Base-by-base conservation (phyloP, 1,140 invertebrate genomes). In the Samia ricini region DNA sequence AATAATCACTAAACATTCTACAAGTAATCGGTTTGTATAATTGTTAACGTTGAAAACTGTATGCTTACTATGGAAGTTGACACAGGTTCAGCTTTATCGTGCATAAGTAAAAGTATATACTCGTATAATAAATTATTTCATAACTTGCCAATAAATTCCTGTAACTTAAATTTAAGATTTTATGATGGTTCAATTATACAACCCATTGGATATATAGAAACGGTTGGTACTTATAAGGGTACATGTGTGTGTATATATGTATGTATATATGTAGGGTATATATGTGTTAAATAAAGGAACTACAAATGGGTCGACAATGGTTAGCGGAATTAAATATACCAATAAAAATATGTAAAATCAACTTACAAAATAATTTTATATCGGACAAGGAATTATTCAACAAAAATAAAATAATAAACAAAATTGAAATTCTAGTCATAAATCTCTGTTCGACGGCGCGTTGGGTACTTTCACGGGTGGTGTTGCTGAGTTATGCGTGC, bases 301-400 rank as follows among this genome's bases (percentile, higher is more conserved):
- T 15, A 63, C 63, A 3, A 55, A 20, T 59, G 10, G 60, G 68
- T 10, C 42, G 61, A 23, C 67, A 69, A n/a, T 69, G 67, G 67
- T 51, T 69, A 26, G 4, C 50, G 0, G 67, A 69, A 29, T 60
- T 69, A 51, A 1, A 26, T 4, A 62, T 62, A 22, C 24, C 57
- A 12, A 56, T 69, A 8, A 36, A 36, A 36, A 10, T 36, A 20
- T 51, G 51, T 6, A 12, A 15, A 22, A 42, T 60, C 10, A 24
- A 19, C 2, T 24, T 18, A 55, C 29, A 55, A n/a, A 4, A 48
- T 57, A 36, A 57, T 33, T 49, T 19, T 7, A 18, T 51, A 20
- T 18, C 0, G 33, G 21, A 52, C 5, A 12, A 51, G 15, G 8
- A 20, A 58, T 6, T 18, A 58, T n/a, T 8, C 6, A 24, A n/a